Percentiles rank a stretch among this genome's conserved stretches.
These are phyloP conservation scores for Sarcophaga variegata DNA, from an alignment of 2,888 invertebrate species.

Conservation along the genomic window DNA sequence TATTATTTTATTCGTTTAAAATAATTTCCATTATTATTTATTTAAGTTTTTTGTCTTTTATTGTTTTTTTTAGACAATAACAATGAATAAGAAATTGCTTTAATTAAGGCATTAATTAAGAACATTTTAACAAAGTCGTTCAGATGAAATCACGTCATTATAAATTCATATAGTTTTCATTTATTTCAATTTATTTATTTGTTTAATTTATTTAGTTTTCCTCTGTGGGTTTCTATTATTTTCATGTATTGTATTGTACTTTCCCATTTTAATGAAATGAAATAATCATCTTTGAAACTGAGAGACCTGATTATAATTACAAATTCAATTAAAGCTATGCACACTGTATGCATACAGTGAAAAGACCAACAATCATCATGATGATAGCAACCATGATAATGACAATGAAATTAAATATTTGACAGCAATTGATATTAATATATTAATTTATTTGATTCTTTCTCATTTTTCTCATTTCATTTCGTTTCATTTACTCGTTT, in stretches of 20 bases:
- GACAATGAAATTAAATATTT: constrained; percentile 56
- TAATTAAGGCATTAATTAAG: constrained; percentile 68
- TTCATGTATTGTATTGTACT: neutral
- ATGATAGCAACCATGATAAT: neutral
- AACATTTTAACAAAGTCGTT: constrained; percentile 64
- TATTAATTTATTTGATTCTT: constrained; percentile 51
- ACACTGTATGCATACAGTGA: neutral
- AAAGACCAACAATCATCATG: neutral
- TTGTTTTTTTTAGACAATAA: constrained; percentile 9
- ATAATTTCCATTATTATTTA: constrained; percentile 11
- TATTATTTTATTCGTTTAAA: constrained; percentile 22
- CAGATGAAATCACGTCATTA: constrained; percentile 68
- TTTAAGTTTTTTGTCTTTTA: constrained; percentile 30
- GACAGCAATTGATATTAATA: constrained; percentile 59
- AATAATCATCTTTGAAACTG: neutral
- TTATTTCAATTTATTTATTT: constrained; percentile 23
- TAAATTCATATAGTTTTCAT: constrained; percentile 51
- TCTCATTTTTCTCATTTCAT: too few relatives aligned
- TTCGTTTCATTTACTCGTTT: constrained; percentile 4
- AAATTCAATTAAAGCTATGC: constrained; percentile 38
- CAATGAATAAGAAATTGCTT: constrained; percentile 60
- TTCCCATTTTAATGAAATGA: neutral
- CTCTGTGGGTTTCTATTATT: neutral
- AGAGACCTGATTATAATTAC: constrained; percentile 51
- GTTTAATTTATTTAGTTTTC: constrained; percentile 22